Base-by-base conservation (phyloP, 2,888 invertebrate species). In the Eristalis tenax region DNA sequence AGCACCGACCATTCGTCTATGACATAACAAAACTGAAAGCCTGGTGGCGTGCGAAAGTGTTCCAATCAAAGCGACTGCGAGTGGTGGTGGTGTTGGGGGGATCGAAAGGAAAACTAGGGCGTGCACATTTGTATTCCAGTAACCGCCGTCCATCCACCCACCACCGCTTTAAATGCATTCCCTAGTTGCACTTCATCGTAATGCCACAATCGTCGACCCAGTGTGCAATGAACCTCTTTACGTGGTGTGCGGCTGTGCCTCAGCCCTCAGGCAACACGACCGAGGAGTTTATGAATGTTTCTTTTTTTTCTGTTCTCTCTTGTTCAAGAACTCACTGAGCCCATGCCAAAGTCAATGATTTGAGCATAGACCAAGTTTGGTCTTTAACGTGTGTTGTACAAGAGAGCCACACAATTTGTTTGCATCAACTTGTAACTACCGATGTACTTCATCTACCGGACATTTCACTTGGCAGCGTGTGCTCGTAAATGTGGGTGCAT, bases 1-100 rank as follows among this genome's bases (percentile, higher is more conserved):
- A 65, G 26, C 64, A 23, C 13, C 71, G 23, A 32, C 32, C 79
- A 61, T 40, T 59, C 59, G 28, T 23, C 66, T 71, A 43, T 79
- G 71, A 79, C 66, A 79, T 73, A 79, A 79, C 71, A 15, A 43
- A 73, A 66, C 26, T 11, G 50, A 73, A 79, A 73, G 71, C 66
- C 71, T 50, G 22, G 59, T 73, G 79, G 50, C 43, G 43, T 22
- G 66, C 38, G 70, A 64, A 63, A 70, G 56, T 32, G 18, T 73
- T 32, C 32, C 28, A 63, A 32, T 40, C 28, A 38, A 26, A 18
- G 40, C 28, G 66, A 22, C 26, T 8, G 18, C 32, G 23, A 63
- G 64, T 40, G 15, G 5, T 26, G 50, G 63, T 8, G 35, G 8
- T 50, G 32, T 32, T 8, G 8, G 11, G 26, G 63, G 63, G 8